Evolutionary conservation across 64 coral and sea anemone species (phyloP), one percentile per base, ranked within the genome.

Genomic region (Astreopora myriophthalma): DNA sequence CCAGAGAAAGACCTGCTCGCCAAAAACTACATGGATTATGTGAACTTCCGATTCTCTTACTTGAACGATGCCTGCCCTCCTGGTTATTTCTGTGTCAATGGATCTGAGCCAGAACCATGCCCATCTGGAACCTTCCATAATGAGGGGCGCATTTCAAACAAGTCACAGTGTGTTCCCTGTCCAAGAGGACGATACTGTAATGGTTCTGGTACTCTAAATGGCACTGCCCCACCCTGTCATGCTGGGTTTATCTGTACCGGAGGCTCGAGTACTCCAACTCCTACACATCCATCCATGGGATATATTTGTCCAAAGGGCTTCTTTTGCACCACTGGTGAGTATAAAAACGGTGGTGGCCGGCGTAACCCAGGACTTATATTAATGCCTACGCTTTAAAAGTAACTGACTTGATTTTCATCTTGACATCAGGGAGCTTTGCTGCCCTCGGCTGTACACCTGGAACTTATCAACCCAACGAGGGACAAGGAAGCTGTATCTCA

Each of bases 1-100:
- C 95, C 95, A 36, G 92, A 82, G 34, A 61, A 94, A n/a, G 95
- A 97, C 58, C 63, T 88, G 11, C 81, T 48, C 5, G 91, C 95
- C 1, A 19, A 48, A 1, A 69, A 34, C 37, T 75, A 67, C 14
- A 28, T 79, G 26, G 87, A 74, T 1, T 84, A 87, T 75, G 32
- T 80, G 35, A 52, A 57, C 52, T 97, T 97, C 60, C 79, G 67
- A 8, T 97, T 74, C 81, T 5, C 71, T 17, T 97, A 80, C 49
- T 34, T 97, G 22, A 97, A 97, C 74, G 95, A 96, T 48, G 90
- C 86, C 52, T 99, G 97, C 22, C 97, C 97, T 66, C 90, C 94
- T 31, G 97, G 97, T 14, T 83, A 93, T 42, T 95, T 91, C 23
- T 99, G 97, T 19, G 69, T 32, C 12, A 92, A 93, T 55, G 97